Base-by-base conservation (phyloP, 2,113 vertebrate genomes). In the Megalops atlanticus region DNA sequence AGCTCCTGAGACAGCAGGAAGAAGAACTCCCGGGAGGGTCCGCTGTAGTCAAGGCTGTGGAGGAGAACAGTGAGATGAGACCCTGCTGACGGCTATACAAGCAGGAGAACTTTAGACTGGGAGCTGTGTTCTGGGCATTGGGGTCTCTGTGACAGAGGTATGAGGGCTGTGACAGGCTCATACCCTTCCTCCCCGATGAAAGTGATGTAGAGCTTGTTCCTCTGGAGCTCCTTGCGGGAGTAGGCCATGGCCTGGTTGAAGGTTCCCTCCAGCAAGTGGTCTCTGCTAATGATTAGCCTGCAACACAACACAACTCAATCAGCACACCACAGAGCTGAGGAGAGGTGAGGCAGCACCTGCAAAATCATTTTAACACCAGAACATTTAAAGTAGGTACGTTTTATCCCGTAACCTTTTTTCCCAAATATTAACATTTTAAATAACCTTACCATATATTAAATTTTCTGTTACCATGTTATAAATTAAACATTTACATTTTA, bases 211-310 rank as follows among this genome's bases (percentile, higher is more conserved):
- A 97, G 94, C 80, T 97, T 97, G 92, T 96, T 97, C 83, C 96
- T 89, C 89, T 97, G 96, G 80, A 97, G 96, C 85, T 97, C 96
- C 87, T 97, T 97, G 83, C 96, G 94, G 41, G 96, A 96, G 83
- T 96, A 96, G 0, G 96, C 94, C 96, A 97, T 97, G 80, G 97
- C 96, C 90, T 97, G 96, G 90, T 97, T 97, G 88, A 97, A 97
- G 54, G 96, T 96, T 85, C 96, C 96, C 82, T 97, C 96, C 84
- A 97, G 86, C 82, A 97, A 88, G 88, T 97, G 96, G 81, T 97
- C 96, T 72, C 96, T 92, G 27, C 96, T 92, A 86, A 97, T 96
- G 78, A 97, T 95, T 85, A 97, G 90, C 89, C 96, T 97, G 87
- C 74, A 88, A 69, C 82, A 79, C 27, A 88, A 45, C 52, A 18